Conservation (phyloP, 1,140 invertebrate genomes). For the Notospermus geniculatus region DNA sequence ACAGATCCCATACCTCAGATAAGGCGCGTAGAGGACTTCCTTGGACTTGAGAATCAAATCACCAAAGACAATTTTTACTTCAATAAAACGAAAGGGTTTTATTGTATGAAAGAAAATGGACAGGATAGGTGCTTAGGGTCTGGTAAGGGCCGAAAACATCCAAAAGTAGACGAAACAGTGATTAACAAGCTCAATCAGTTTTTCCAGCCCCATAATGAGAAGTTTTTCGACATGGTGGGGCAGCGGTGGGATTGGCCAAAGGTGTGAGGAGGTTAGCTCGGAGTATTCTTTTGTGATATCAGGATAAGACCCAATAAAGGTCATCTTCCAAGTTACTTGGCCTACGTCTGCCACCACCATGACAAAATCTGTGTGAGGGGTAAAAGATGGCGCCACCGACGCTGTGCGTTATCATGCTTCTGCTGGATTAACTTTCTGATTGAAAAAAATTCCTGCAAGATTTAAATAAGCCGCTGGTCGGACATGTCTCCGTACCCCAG, state of each 20-base stretch:
- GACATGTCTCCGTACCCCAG: too few relatives aligned
- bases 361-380: too few relatives aligned
- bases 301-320: too few relatives aligned
- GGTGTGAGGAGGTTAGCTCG: too few relatives aligned
- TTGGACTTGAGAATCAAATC: slow-evolving; percentile 40
- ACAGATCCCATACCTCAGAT: slow-evolving; percentile 45
- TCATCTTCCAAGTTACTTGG: too few relatives aligned
- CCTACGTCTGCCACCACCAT: too few relatives aligned
- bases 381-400: too few relatives aligned
- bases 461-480: too few relatives aligned
- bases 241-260: slow-evolving; percentile 42
- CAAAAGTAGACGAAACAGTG: slow-evolving; percentile 71
- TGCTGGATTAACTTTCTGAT: too few relatives aligned
- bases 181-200: slow-evolving; percentile 78
- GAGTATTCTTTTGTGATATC: too few relatives aligned
- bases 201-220: slow-evolving; percentile 79
- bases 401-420: too few relatives aligned
- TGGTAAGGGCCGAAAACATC: slow-evolving; percentile 88
- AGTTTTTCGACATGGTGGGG: slow-evolving; percentile 45
- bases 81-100: slow-evolving; percentile 57
- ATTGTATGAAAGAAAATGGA: slow-evolving; percentile 51
- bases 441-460: too few relatives aligned
- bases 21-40: slow-evolving; percentile 43
- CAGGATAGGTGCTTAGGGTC: slow-evolving; percentile 73
- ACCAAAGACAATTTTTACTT: slow-evolving; percentile 49